phyloP scores from a whole-genome alignment of 2,113 vertebrate genomes.

The Cyanoliseus patagonus region DNA sequence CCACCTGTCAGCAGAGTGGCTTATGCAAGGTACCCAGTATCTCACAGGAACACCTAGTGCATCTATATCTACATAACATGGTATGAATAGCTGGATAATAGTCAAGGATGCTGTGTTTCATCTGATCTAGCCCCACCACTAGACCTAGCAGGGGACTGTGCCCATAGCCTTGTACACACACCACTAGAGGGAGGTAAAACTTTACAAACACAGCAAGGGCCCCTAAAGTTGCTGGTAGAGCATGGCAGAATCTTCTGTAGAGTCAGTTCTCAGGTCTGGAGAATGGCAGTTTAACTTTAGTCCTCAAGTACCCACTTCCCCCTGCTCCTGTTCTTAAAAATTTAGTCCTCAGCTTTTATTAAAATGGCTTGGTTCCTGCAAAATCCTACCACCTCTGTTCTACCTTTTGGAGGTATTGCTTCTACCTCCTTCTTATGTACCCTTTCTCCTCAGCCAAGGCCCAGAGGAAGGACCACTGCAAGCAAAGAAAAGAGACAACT shows the following conservation, averaged over 20 bases:
- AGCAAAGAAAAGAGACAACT: background rate
- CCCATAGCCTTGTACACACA: background rate
- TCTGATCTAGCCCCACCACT: background rate
- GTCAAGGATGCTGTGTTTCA: background rate
- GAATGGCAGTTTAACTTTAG: background rate
- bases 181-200: slow-evolving; percentile 55
- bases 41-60: background rate
- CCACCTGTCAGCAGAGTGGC: background rate
- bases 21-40: background rate
- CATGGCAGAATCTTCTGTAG: background rate
- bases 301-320: background rate
- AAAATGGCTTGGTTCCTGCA: background rate
- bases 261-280: background rate
- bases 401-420: rapidly evolving
- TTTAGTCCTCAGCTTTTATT: background rate
- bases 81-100: background rate
- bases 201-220: background rate
- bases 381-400: background rate
- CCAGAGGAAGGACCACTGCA: background rate
- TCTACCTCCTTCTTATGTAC: background rate
- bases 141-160: background rate
- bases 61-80: background rate
- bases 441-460: background rate
- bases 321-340: background rate
- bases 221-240: background rate